Evolutionary conservation across 2,797 vertebrate species (phyloP).

Genomic region (Neopelma chrysocephalum): DNA sequence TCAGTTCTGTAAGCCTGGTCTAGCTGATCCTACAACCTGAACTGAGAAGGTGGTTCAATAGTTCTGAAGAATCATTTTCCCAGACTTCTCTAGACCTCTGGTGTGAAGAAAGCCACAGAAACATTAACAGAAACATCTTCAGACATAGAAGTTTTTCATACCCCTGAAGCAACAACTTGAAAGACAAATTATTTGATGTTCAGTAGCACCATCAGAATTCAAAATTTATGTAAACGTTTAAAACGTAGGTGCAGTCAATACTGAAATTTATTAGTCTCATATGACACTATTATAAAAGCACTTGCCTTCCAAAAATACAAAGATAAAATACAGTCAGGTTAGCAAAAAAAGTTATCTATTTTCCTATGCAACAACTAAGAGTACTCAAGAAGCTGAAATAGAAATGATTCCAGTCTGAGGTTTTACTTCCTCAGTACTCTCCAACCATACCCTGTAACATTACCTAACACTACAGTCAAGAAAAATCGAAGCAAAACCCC

Average conservation of each 20-base stretch:
- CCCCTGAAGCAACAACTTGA: not conserved
- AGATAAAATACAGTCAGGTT: not conserved
- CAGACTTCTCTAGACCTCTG: not conserved
- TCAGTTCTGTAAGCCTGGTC: not conserved
- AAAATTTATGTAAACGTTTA: not conserved
- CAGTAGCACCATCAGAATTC: not conserved
- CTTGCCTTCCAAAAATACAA: not conserved
- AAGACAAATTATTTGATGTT: not conserved
- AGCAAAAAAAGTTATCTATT: not conserved
- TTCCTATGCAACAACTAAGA: not conserved
- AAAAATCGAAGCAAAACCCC: not conserved
- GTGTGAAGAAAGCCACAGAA: not conserved
- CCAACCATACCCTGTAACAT: not conserved
- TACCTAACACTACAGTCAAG: not conserved
- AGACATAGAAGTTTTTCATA: not conserved
- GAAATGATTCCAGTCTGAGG: not conserved
- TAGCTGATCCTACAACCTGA: not conserved
- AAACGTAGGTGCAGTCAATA: not conserved
- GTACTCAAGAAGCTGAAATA: not conserved
- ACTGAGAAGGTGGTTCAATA: not conserved
- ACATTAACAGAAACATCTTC: not conserved
- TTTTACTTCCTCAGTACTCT: not conserved
- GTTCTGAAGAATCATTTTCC: not conserved
- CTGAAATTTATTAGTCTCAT: not conserved
- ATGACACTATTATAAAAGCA: not conserved